Conservation (phyloP, 1,140 invertebrate species). For the Lucilia sericata region DNA sequence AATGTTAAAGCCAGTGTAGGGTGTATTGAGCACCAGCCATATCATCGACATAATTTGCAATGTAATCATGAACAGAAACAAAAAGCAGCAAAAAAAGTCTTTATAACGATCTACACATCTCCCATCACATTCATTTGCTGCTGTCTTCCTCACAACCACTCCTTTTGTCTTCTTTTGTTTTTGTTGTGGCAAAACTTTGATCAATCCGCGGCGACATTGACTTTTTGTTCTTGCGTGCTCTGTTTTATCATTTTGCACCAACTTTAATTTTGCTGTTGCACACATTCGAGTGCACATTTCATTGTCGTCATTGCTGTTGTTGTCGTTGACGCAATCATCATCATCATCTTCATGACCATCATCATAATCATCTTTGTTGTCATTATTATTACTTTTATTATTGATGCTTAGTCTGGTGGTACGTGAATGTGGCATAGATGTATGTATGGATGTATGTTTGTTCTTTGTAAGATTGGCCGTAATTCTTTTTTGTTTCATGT, state of each 20-base stretch:
- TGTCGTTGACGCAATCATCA: constrained; percentile 1
- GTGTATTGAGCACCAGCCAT: background rate
- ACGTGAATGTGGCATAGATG: constrained; percentile 15
- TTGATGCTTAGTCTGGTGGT: constrained; percentile 21
- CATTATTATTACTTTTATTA: constrained; percentile 21
- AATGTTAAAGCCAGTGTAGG: no score
- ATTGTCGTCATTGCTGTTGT: background rate
- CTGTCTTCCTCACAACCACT: constrained; percentile 9
- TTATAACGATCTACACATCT: constrained; percentile 38
- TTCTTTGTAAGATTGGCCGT: background rate
- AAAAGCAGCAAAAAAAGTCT: background rate
- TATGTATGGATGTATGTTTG: no score
- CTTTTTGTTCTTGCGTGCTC: constrained; percentile 38
- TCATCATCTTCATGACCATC: background rate
- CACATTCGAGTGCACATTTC: background rate
- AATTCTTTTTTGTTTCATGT: background rate
- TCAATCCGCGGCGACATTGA: constrained; percentile 40
- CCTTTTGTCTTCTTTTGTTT: constrained; percentile 3
- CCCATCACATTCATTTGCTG: constrained; percentile 32
- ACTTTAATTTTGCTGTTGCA: constrained; percentile 32
- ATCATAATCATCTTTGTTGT: constrained; percentile 14
- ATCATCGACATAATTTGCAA: background rate
- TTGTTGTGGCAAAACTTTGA: constrained; percentile 21
- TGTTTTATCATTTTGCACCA: constrained; percentile 32
- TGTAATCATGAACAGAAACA: background rate